Percentiles rank a stretch among this genome's conserved stretches.
phyloP scores from a whole-genome alignment of 2,113 vertebrate species.

The Clarias gariepinus region DNA sequence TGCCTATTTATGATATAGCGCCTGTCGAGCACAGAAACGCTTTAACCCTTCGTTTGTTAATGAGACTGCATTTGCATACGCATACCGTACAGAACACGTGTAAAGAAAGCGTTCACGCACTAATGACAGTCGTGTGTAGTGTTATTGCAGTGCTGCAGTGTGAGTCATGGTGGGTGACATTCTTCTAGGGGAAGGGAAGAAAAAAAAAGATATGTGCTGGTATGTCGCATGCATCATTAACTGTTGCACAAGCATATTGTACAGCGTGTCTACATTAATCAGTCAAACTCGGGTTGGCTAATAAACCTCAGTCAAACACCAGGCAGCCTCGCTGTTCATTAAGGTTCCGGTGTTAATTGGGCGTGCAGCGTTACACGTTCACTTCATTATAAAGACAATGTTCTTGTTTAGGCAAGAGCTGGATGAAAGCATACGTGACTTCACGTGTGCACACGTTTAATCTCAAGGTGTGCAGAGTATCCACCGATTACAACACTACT shows the following conservation, averaged over 20 bases:
- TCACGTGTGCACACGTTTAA: not conserved
- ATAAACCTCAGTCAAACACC: conserved; percentile 29
- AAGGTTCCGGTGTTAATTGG: conserved; percentile 30
- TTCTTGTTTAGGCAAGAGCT: not conserved
- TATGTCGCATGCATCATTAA: conserved; percentile 39
- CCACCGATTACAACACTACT: not conserved
- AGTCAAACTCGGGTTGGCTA: conserved; percentile 15
- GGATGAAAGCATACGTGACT: not conserved
- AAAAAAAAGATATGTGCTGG: conserved; percentile 4
- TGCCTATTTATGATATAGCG: not conserved
- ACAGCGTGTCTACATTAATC: conserved; percentile 35
- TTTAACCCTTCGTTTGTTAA: not conserved
- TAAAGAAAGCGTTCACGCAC: conserved; percentile 1
- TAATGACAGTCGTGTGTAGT: not conserved
- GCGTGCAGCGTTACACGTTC: not conserved
- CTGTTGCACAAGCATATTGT: conserved; percentile 9
- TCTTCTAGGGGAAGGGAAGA: not conserved
- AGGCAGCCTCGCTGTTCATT: conserved; percentile 6
- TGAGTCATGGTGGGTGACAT: not conserved
- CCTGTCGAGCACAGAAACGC: conserved; percentile 32
- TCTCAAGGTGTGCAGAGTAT: too few relatives aligned
- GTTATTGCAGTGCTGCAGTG: conserved; percentile 6
- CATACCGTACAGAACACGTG: not conserved
- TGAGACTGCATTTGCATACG: not conserved
- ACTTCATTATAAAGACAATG: not conserved